A percentile compares a stretch with the other conserved stretches of the same genome.
These are phyloP conservation scores for Leucophora obtusa DNA, from an alignment of 2,888 invertebrate genomes.

Conservation along the genomic window DNA sequence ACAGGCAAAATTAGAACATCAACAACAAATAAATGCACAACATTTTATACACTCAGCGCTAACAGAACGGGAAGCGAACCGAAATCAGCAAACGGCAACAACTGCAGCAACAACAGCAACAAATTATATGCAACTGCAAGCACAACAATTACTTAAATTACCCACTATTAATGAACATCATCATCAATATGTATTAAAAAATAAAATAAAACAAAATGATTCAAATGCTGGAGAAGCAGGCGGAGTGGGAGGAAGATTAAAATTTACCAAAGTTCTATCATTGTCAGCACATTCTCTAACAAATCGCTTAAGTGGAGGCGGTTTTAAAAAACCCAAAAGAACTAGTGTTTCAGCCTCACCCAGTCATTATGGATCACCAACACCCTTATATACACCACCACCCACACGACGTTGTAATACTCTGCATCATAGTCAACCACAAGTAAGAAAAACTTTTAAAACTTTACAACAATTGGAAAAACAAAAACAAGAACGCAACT, in stretches of 20 bases:
- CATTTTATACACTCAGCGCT: slow-evolving; percentile 51
- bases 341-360: slow-evolving; percentile 71
- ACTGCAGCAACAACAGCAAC: slow-evolving; percentile 60
- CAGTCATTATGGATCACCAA: slow-evolving; percentile 71
- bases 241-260: slow-evolving; percentile 64
- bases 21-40: slow-evolving; percentile 60
- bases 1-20: slow-evolving; percentile 30
- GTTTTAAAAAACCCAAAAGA: slow-evolving; percentile 50
- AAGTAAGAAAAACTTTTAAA: slow-evolving; percentile 74
- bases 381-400: slow-evolving; percentile 76
- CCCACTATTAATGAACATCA: slow-evolving; percentile 77
- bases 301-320: slow-evolving; percentile 61
- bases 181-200: slow-evolving; percentile 68
- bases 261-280: slow-evolving; percentile 73
- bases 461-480: slow-evolving; percentile 75
- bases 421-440: slow-evolving; percentile 75
- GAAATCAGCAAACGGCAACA: slow-evolving; percentile 28
- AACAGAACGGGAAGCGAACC: slow-evolving; percentile 15
- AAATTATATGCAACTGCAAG: slow-evolving; percentile 72
- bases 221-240: slow-evolving; percentile 52
- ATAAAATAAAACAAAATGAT: slow-evolving; percentile 43
- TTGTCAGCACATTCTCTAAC: slow-evolving; percentile 74
- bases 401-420: slow-evolving; percentile 76
- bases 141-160: slow-evolving; percentile 73
- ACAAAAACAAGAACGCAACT: slow-evolving; percentile 69